phyloP scores from a whole-genome alignment of 2,113 vertebrate genomes.

The Willisornis vidua region DNA sequence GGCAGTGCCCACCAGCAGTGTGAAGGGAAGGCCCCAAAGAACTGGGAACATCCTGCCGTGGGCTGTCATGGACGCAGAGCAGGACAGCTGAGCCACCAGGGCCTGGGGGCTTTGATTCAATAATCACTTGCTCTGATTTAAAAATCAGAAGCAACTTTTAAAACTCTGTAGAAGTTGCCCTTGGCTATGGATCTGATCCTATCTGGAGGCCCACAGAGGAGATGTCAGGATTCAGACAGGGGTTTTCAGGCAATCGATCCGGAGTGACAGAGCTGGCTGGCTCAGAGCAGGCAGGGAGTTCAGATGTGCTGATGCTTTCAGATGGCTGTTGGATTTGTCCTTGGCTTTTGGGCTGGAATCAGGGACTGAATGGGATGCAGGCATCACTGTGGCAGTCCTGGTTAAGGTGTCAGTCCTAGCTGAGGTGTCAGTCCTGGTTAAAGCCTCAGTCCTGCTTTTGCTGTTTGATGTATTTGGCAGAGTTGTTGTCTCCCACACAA shows the following conservation, averaged over 20 bases:
- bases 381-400: background rate
- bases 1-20: background rate
- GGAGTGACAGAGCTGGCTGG: background rate
- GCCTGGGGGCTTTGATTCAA: background rate
- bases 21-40: rapidly evolving
- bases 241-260: background rate
- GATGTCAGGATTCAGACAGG: background rate
- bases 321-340: background rate
- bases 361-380: background rate
- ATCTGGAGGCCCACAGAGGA: background rate
- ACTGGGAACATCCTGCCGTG: rapidly evolving
- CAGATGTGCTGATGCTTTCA: rapidly evolving
- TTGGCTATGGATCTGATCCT: background rate
- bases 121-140: background rate
- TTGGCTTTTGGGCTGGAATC: background rate
- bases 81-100: background rate
- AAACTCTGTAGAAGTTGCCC: background rate
- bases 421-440: background rate
- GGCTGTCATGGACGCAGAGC: background rate
- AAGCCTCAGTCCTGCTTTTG: background rate
- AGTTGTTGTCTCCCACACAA: background rate
- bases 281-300: background rate
- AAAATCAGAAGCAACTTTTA: background rate
- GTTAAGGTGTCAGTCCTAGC: background rate
- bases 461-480: background rate